Evolutionary conservation across 2,888 invertebrate species (phyloP).

Genomic region (Morpho achilles): DNA sequence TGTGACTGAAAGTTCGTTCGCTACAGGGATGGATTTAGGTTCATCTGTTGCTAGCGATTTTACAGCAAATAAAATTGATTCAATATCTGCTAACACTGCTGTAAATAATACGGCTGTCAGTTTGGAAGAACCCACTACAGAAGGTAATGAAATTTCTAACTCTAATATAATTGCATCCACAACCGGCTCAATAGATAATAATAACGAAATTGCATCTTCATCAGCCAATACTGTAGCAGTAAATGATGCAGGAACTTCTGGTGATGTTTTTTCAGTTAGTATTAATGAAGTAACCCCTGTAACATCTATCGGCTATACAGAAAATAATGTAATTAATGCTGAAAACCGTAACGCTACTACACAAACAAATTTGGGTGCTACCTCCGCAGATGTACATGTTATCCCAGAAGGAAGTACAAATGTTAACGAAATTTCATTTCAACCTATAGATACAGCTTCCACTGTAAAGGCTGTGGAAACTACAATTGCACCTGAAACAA

Average conservation of each 20-base stretch:
- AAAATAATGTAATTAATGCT: background rate
- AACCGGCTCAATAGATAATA: no score
- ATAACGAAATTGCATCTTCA: background rate
- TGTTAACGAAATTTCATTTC: background rate
- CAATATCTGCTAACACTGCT: background rate
- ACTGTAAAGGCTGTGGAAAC: conserved; percentile 1
- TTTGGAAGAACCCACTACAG: no score
- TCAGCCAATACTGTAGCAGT: background rate
- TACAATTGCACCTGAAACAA: conserved; percentile 3
- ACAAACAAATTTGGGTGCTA: background rate
- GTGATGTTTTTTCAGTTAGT: background rate
- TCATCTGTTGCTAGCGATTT: background rate
- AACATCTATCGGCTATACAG: background rate
- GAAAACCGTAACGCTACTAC: background rate
- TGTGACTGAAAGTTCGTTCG: background rate
- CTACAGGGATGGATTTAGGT: background rate
- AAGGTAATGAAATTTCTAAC: no score
- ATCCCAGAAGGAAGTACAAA: background rate
- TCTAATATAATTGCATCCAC: no score
- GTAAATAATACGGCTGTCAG: background rate
- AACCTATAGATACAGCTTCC: background rate
- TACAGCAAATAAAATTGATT: no score
- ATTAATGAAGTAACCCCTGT: background rate
- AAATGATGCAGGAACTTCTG: background rate
- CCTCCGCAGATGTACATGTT: background rate